A percentile compares a stretch with the other conserved stretches of the same genome.
Conservation (phyloP, 2,888 invertebrate species). For the Habroteleia sp. region DNA sequence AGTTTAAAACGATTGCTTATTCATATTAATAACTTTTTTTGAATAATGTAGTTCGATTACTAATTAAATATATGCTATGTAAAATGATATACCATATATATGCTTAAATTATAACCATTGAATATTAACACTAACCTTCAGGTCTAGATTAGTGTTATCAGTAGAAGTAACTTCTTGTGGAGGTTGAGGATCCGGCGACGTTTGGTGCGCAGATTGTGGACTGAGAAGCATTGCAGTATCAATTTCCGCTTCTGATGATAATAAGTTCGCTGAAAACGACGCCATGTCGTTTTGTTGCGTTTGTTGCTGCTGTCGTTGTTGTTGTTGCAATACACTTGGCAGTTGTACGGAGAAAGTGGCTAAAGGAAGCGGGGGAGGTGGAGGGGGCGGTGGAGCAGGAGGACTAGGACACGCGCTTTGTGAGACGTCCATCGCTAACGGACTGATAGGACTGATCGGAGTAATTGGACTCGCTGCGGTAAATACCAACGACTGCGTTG, state of each 20-base stretch:
- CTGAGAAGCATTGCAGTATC: slow-evolving; percentile 79
- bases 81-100: not conserved
- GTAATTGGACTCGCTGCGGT: slow-evolving; percentile 74
- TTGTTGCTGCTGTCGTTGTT: slow-evolving; percentile 74
- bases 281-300: slow-evolving; percentile 71
- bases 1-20: no score
- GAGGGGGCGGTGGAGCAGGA: slow-evolving; percentile 72
- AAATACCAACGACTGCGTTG: slow-evolving; percentile 75
- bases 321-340: slow-evolving; percentile 71
- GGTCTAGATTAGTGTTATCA: slow-evolving; percentile 77
- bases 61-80: no score
- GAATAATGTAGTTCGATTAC: no score
- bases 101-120: no score
- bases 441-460: slow-evolving; percentile 45
- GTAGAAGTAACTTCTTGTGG: slow-evolving; percentile 79
- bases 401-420: slow-evolving; percentile 76
- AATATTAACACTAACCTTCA: slow-evolving; percentile 75
- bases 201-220: slow-evolving; percentile 74
- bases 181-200: slow-evolving; percentile 78
- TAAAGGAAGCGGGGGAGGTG: slow-evolving; percentile 80
- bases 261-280: slow-evolving; percentile 73
- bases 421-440: slow-evolving; percentile 76
- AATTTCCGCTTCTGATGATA: slow-evolving; percentile 80
- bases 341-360: slow-evolving; percentile 79
- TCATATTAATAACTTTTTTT: no score